Conservation (phyloP, 2,797 vertebrate species). For the Pangasius larnaudii region DNA sequence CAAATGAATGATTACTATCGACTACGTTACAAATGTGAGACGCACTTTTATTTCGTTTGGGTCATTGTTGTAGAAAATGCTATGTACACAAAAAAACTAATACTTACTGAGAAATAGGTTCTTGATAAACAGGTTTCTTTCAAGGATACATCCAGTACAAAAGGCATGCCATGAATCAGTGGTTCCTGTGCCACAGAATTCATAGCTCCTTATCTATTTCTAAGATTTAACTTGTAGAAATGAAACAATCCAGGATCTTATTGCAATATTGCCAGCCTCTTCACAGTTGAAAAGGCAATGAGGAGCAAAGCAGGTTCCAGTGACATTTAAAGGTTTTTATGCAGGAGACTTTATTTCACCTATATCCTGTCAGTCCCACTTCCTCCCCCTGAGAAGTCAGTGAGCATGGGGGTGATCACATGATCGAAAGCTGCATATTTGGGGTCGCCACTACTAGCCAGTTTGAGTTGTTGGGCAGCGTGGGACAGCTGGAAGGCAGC, state of each 20-base stretch:
- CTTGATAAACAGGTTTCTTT: background rate
- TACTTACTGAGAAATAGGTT: background rate
- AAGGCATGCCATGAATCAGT: background rate
- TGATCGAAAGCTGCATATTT: constrained; percentile 91
- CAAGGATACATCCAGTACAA: background rate
- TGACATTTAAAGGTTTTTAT: background rate
- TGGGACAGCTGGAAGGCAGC: constrained; percentile 96
- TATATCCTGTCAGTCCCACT: constrained; percentile 76
- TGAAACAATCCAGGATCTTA: background rate
- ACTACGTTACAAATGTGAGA: constrained; percentile 12
- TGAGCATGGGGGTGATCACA: constrained; percentile 93
- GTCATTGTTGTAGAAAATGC: constrained; percentile 40
- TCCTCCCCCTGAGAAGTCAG: constrained; percentile 89
- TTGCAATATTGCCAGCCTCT: background rate
- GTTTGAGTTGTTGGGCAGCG: constrained; percentile 92
- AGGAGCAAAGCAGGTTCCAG: constrained; percentile 7
- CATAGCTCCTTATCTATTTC: background rate
- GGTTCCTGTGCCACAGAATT: background rate
- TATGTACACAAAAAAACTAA: constrained; percentile 53
- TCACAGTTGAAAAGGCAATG: background rate
- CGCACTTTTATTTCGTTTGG: constrained; percentile 29
- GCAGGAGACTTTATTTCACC: constrained; percentile 25
- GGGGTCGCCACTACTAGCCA: constrained; percentile 88
- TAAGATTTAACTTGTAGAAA: background rate
- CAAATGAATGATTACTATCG: constrained; percentile 9